Evolutionary conservation across 2,888 invertebrate genomes (phyloP), one percentile per base, ranked within the genome.

Genomic region (Cremastobaeus sp.): DNA sequence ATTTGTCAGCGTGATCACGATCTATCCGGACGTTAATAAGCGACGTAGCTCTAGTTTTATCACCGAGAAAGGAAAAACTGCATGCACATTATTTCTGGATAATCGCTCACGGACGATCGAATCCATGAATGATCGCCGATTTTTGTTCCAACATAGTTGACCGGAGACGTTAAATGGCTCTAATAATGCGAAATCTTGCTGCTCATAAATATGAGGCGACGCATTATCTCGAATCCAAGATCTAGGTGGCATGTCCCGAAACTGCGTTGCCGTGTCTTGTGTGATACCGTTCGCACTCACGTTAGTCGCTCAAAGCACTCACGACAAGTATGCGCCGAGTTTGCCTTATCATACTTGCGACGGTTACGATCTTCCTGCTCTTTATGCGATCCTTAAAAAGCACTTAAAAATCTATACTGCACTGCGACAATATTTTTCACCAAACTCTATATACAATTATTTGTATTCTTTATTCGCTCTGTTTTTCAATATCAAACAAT

Each of bases 101-200:
- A 72, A 76, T 74, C 72, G 68, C 65, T 60, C 37, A 18, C 48
- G 57, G 32, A 30, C 66, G 65, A 74, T 72, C 62, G 74, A 74
- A 71, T 48, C 50, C 41, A 43, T 34, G 54, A 48, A 47, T 39
- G 73, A 71, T 71, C 50, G 72, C 21, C 64, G 69, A 74, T 69
- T 71, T 50, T 47, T 43, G 54, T 37, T n/a, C 37, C 6, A 55
- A 52, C 65, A 34, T 25, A 37, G 37, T 30, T 43, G 39, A 50
- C 50, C 81, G 81, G 84, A 86, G 84, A 84, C 83, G 81, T 82
- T 83, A 84, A 87, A 86, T 84, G 84, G 83, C 86, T 81, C 84
- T 87, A 86, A 87, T 86, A 87, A 87, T 84, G 86, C 82, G 83
- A 87, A 86, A 87, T 87, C 87, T 87, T 79, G 81, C 74, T 77